Percentiles rank a stretch among this genome's conserved stretches.
These are phyloP conservation scores for Synergus laeviventris DNA, from an alignment of 2,888 invertebrate species.

Conservation along the genomic window DNA sequence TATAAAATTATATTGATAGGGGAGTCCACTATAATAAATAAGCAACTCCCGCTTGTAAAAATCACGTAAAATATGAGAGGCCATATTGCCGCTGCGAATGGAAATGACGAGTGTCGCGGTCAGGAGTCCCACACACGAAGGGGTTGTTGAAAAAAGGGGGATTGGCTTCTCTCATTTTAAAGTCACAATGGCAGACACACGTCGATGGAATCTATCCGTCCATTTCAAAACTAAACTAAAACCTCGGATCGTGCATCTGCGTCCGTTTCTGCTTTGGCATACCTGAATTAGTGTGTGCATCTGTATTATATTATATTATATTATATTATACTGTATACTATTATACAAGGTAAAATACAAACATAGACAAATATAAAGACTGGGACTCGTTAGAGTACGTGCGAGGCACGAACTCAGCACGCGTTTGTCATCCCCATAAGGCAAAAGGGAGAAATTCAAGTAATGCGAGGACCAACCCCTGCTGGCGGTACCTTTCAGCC, in stretches of 20 bases:
- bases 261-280: slow-evolving; percentile 51
- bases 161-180: slow-evolving; percentile 70
- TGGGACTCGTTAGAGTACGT: slow-evolving; percentile 22
- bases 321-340: not conserved
- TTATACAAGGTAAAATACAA: slow-evolving; percentile 23
- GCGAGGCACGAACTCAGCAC: slow-evolving; percentile 35
- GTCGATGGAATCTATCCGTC: slow-evolving; percentile 66
- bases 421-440: slow-evolving; percentile 8
- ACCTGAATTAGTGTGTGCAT: slow-evolving; percentile 7
- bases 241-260: slow-evolving; percentile 62
- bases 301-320: slow-evolving; percentile 12
- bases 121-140: slow-evolving; percentile 44
- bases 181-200: slow-evolving; percentile 74
- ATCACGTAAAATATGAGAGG: slow-evolving; percentile 41
- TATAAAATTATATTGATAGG: slow-evolving; percentile 32
- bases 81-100: slow-evolving; percentile 52
- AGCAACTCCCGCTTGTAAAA: slow-evolving; percentile 29
- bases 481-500: slow-evolving; percentile 41
- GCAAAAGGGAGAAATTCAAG: slow-evolving; percentile 42
- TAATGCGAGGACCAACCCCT: slow-evolving; percentile 45
- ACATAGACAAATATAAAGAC: slow-evolving; percentile 23
- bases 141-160: slow-evolving; percentile 52
- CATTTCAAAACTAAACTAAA: slow-evolving; percentile 50
- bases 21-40: slow-evolving; percentile 42
- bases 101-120: slow-evolving; percentile 49